These are phyloP conservation scores for Holothuria leucospilota DNA, from an alignment of 53 echinoderm and acorn worm species.

Conservation along the genomic window DNA sequence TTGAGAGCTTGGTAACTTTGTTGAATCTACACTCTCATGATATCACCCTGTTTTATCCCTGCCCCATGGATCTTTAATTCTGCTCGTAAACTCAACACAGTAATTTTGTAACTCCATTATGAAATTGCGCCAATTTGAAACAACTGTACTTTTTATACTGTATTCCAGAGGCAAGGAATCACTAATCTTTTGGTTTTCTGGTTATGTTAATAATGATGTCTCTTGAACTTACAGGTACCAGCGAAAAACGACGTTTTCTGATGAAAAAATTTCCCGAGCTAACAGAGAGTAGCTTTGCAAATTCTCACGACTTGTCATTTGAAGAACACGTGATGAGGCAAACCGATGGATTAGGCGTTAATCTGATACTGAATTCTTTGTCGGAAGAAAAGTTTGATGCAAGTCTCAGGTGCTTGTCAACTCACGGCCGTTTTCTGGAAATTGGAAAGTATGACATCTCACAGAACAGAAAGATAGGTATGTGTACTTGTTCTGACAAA, in stretches of 20 bases:
- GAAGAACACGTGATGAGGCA: slow-evolving; percentile 75
- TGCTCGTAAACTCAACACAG: too few relatives aligned
- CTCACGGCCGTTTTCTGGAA: slow-evolving; percentile 83
- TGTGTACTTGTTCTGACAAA: too few relatives aligned
- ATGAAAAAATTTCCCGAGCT: slow-evolving; percentile 66
- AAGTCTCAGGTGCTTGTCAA: slow-evolving; percentile 75
- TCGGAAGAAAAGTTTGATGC: slow-evolving; percentile 83
- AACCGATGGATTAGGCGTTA: slow-evolving; percentile 77
- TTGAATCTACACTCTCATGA: too few relatives aligned
- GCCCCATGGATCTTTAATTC: too few relatives aligned
- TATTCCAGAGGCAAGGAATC: too few relatives aligned
- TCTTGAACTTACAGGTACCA: slow-evolving; percentile 59
- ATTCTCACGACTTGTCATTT: slow-evolving; percentile 76
- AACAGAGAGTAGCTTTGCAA: slow-evolving; percentile 72
- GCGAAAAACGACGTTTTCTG: slow-evolving; percentile 74
- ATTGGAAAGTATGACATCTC: slow-evolving; percentile 91
- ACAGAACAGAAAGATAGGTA: slow-evolving; percentile 78
- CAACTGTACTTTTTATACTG: too few relatives aligned
- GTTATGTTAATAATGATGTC: too few relatives aligned
- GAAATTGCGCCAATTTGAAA: too few relatives aligned
- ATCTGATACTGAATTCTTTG: slow-evolving; percentile 75
- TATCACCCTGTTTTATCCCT: too few relatives aligned
- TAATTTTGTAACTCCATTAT: too few relatives aligned
- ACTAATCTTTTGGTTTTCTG: too few relatives aligned
- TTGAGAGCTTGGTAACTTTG: too few relatives aligned